Conservation (phyloP, 2,797 vertebrate species). For the Erpetoichthys calabaricus region DNA sequence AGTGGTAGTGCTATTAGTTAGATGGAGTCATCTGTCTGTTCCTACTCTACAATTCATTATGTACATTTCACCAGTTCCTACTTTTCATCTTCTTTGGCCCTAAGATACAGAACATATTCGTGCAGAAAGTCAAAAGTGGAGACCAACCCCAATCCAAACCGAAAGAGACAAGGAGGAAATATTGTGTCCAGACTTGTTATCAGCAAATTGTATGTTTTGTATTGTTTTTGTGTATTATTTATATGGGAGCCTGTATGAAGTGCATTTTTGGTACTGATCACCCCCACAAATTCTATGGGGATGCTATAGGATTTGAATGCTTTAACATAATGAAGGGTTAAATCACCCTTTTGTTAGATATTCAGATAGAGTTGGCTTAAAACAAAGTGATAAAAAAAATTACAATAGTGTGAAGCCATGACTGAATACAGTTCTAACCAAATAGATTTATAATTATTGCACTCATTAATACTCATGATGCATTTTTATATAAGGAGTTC, state of each 20-base stretch:
- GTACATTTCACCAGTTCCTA: too few relatives aligned
- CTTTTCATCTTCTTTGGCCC: too few relatives aligned
- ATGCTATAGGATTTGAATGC: not conserved
- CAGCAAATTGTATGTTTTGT: too few relatives aligned
- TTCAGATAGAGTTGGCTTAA: not conserved
- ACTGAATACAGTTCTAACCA: slow-evolving; percentile 28
- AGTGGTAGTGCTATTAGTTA: too few relatives aligned
- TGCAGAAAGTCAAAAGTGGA: too few relatives aligned
- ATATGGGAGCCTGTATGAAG: slow-evolving; percentile 18
- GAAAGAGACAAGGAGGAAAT: too few relatives aligned
- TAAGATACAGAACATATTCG: too few relatives aligned
- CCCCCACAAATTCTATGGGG: not conserved
- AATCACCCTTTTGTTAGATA: not conserved
- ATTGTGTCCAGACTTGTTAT: too few relatives aligned
- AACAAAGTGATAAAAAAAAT: not conserved
- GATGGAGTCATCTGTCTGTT: too few relatives aligned
- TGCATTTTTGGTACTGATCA: slow-evolving; percentile 9
- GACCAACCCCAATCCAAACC: too few relatives aligned
- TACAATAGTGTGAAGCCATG: slow-evolving; percentile 10
- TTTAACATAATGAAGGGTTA: not conserved
- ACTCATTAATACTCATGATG: slow-evolving; percentile 23
- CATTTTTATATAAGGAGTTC: slow-evolving; percentile 30
- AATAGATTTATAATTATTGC: slow-evolving; percentile 31
- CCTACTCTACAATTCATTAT: too few relatives aligned
- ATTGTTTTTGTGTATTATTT: too few relatives aligned